Evolutionary conservation across 2,888 invertebrate genomes (phyloP), one percentile per base, ranked within the genome.

Genomic region (Epicampocera succincta): DNA sequence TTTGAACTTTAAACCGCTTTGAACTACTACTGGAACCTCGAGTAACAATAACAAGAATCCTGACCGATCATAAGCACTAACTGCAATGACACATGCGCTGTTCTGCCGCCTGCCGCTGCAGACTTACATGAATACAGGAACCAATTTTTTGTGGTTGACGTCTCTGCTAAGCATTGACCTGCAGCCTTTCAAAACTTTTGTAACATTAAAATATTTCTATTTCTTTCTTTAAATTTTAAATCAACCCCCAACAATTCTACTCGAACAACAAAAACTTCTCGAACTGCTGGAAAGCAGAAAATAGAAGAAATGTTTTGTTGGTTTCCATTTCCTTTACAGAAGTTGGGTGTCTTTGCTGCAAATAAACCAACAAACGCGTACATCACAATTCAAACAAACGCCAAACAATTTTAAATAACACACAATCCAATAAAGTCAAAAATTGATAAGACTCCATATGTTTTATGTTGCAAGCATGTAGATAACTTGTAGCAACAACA

Each of bases 361-460:
- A 52, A 38, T n/a, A 58, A 25, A 44, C 42, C 11, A 8, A 50
- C 17, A 56, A 17, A 60, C 19, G 15, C 21, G 15, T 15, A 25
- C 42, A 42, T 44, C 33, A 50, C n/a, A 8, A 48, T 52, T 40
- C 21, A 46, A 60, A 44, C 8, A 46, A 60, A 44, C 8, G 46
- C 21, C 21, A 44, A 63, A 60, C 48, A 54, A 73, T 44, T 66
- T 63, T 63, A 46, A 46, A 63, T 73, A 73, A 73, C 1, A 80
- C 38, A 65, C 58, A 75, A 80, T 75, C 75, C 52, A 75, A 75
- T 80, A 80, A 80, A 80, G 54, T 75, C 46, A 66, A 71, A 80
- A 71, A 75, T 71, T 65, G 74, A 75, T 65, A 74, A 75, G 46
- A 54, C 54, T 63, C 44, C 65, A 75, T 75, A 52, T 65, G 80